Evolutionary conservation across 92 coral and sea anemone species (phyloP).

Genomic region (Paragorgia papillata): DNA sequence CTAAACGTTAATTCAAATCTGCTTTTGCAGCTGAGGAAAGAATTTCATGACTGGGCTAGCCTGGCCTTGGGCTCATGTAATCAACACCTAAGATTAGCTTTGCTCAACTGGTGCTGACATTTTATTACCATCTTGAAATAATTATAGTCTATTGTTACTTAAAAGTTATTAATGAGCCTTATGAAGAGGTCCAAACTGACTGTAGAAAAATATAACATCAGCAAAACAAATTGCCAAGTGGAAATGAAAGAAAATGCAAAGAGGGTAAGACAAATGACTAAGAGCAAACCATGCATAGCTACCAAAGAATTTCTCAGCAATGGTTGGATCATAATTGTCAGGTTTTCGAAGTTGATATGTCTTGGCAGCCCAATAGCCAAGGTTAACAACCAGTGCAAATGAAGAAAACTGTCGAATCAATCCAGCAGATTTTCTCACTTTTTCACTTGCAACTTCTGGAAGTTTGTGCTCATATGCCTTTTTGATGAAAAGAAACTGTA

Average conservation of each 20-base stretch:
- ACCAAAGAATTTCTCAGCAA: slow-evolving; percentile 33
- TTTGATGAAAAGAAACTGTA: slow-evolving; percentile 28
- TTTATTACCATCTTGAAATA: no score
- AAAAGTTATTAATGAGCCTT: not conserved
- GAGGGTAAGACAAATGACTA: slow-evolving; percentile 8
- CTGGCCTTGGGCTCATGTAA: no score
- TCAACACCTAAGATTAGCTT: no score
- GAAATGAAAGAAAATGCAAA: slow-evolving; percentile 35
- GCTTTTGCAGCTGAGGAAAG: no score
- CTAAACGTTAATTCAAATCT: no score
- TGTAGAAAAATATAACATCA: slow-evolving; percentile 13
- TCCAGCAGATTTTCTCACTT: not conserved
- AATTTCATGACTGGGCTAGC: no score
- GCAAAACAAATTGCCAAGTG: slow-evolving; percentile 36
- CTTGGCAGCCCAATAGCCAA: slow-evolving; percentile 38
- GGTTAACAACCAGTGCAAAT: slow-evolving; percentile 10
- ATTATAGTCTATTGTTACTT: no score
- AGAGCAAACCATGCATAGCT: slow-evolving; percentile 32
- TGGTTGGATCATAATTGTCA: not conserved
- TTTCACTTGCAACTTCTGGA: slow-evolving; percentile 2
- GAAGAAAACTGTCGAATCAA: slow-evolving; percentile 33
- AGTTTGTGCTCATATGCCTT: slow-evolving; percentile 15
- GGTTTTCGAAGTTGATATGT: slow-evolving; percentile 15
- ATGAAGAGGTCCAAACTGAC: slow-evolving; percentile 31
- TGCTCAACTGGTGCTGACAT: no score